These are phyloP conservation scores for Elegia similella DNA, from an alignment of 2,888 invertebrate species.

Conservation along the genomic window DNA sequence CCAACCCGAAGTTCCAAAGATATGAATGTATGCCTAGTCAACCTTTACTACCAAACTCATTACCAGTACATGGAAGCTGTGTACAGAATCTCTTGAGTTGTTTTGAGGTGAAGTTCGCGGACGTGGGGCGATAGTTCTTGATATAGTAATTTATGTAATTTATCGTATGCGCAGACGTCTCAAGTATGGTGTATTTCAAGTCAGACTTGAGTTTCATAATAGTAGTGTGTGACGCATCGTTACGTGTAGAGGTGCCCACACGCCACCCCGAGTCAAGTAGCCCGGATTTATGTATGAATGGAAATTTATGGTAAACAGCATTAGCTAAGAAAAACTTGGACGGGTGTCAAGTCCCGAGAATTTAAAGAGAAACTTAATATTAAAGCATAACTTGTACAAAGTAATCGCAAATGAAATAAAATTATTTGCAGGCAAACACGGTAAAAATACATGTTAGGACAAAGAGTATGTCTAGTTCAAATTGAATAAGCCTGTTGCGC, in stretches of 20 bases:
- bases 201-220: slow-evolving; percentile 17
- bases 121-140: slow-evolving; percentile 28
- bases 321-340: slow-evolving; percentile 7
- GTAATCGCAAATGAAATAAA: too few relatives aligned
- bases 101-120: slow-evolving; percentile 41
- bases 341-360: not conserved
- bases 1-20: not conserved
- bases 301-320: slow-evolving; percentile 7
- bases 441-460: too few relatives aligned
- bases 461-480: too few relatives aligned
- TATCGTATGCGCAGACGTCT: slow-evolving; percentile 21
- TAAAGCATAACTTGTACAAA: too few relatives aligned
- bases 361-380: not conserved
- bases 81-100: not conserved
- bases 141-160: slow-evolving; percentile 35
- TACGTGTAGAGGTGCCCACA: slow-evolving; percentile 14
- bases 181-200: slow-evolving; percentile 18
- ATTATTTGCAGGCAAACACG: too few relatives aligned
- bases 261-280: slow-evolving; percentile 7
- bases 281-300: slow-evolving; percentile 13
- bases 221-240: slow-evolving; percentile 23
- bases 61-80: not conserved
- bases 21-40: not conserved
- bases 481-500: too few relatives aligned
- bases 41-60: slow-evolving; percentile 11